A percentile compares a stretch with the other conserved stretches of the same genome.
Evolutionary conservation across 2,797 vertebrate genomes (phyloP).

Genomic region (Chelonia mydas): DNA sequence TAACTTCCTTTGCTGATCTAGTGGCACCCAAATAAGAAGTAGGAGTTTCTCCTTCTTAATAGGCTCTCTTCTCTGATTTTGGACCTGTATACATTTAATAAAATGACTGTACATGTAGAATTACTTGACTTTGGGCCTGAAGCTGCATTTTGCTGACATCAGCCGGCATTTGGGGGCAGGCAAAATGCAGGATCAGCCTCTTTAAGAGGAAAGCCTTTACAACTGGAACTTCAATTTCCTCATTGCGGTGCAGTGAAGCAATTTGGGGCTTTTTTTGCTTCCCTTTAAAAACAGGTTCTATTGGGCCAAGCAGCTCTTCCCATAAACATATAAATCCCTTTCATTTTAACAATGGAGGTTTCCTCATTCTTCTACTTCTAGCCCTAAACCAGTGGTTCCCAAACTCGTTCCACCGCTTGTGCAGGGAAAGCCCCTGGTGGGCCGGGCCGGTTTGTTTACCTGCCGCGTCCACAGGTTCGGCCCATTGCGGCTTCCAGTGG

Average conservation of each 20-base stretch:
- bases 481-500: too few relatives aligned
- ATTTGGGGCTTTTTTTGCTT: not conserved
- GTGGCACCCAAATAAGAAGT: not conserved
- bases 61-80: not conserved
- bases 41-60: not conserved
- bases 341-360: not conserved
- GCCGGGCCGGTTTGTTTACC: too few relatives aligned
- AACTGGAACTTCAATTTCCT: not conserved
- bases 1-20: not conserved
- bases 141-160: not conserved
- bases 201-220: not conserved
- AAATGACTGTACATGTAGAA: not conserved
- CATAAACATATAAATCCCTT: not conserved
- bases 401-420: too few relatives aligned
- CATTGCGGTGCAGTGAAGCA: not conserved
- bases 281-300: not conserved
- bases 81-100: fast-evolving
- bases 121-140: not conserved
- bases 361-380: not conserved
- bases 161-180: not conserved
- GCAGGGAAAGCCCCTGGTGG: too few relatives aligned
- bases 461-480: too few relatives aligned
- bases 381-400: too few relatives aligned
- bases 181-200: not conserved
- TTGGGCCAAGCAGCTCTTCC: not conserved